Percentiles rank a stretch among this genome's conserved stretches.
phyloP scores from a whole-genome alignment of 2,888 invertebrate genomes.

The Teleiodes luculella region DNA sequence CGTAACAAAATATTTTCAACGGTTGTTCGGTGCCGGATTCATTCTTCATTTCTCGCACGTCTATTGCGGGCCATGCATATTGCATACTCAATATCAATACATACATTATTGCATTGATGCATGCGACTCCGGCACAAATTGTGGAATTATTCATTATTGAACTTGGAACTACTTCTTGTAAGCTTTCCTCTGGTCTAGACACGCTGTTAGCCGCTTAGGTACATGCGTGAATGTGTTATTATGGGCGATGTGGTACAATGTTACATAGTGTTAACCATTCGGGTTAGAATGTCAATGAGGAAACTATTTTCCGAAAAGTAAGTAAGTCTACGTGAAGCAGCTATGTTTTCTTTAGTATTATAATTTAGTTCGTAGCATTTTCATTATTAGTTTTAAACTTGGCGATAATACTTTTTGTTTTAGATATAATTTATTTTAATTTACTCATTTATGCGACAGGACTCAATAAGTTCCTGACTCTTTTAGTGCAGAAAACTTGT shows the following conservation, averaged over 20 bases:
- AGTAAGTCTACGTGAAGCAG: neutral
- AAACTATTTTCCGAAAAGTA: neutral
- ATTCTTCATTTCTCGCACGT: slow-evolving; percentile 48
- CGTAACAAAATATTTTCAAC: slow-evolving; percentile 37
- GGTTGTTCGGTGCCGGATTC: slow-evolving; percentile 34
- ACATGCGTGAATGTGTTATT: neutral
- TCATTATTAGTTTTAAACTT: too few relatives aligned
- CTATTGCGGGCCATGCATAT: slow-evolving; percentile 36
- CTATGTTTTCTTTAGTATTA: neutral
- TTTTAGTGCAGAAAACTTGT: too few relatives aligned
- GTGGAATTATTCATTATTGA: slow-evolving; percentile 53
- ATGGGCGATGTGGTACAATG: neutral
- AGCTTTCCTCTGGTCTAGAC: slow-evolving; percentile 9
- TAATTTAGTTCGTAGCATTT: neutral
- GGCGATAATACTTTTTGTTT: too few relatives aligned
- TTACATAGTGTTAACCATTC: neutral
- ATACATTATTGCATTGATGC: slow-evolving; percentile 40
- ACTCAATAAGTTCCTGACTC: too few relatives aligned
- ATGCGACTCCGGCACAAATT: slow-evolving; percentile 45
- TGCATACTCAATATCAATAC: too few relatives aligned
- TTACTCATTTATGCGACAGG: too few relatives aligned
- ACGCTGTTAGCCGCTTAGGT: neutral
- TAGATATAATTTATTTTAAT: too few relatives aligned
- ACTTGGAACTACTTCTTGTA: slow-evolving; percentile 23
- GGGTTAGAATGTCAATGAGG: neutral